Evolutionary conservation across 2,888 invertebrate species (phyloP), one percentile per base, ranked within the genome.

Genomic region (Tridacna gigas): DNA sequence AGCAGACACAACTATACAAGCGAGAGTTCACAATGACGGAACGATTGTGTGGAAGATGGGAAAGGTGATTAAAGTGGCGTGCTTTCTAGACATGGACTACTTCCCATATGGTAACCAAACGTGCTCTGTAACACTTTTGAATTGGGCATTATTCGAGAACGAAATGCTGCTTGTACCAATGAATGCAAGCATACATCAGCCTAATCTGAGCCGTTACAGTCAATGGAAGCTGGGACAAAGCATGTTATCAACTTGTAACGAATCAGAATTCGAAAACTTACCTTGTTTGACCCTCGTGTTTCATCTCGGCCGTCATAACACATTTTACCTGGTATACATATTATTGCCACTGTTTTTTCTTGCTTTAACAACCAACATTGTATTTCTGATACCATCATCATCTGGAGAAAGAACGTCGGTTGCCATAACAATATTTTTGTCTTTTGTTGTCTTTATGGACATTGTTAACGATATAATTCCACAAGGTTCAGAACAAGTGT

Each of bases 401-500:
- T 86, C 88, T 1, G 88, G 86, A 4, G 88, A 88, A 26, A 37
- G 84, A 15, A 77, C 80, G 2, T 82, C 82, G 0, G 83, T 82
- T 5, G 80, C 86, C 0, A 77, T 88, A 5, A 88, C 88, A 4
- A 51, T 77, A 18, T 84, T 82, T 74, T 37, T 88, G 47, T 83
- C 88, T 2, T 84, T 84, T 48, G 56, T 81, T 0, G 83, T 88
- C 1, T 88, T 79, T 67, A 86, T 86, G 83, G 69, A 77, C 11
- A 82, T 84, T 15, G 67, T 88, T 0, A 88, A 80, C 76, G 77
- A 77, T n/a, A 80, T 82, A 48, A 69, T 88, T 25, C 86, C 88
- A 7, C 73, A 79, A 45, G 82, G 80, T 25, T 86, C 88, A 0
- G 66, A 74, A 5, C 86, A 83, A 9, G 74, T 88, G 65, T 66